phyloP scores from a whole-genome alignment of 2,113 vertebrate species.

The Psittacus erithacus region DNA sequence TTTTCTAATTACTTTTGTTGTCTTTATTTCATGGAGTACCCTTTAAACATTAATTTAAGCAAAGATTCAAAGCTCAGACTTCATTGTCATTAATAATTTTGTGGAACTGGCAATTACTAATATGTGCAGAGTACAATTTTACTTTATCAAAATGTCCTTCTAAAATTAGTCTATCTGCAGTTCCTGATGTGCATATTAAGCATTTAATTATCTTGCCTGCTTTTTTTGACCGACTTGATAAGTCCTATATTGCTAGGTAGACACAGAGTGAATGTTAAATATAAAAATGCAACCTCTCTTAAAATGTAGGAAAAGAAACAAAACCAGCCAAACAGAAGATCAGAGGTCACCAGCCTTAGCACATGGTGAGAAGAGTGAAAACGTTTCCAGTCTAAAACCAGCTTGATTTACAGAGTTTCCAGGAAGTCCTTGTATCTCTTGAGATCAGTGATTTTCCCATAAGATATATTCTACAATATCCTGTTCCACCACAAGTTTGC shows the following conservation, averaged over 20 bases:
- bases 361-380: background rate
- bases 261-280: slow-evolving; percentile 43
- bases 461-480: background rate
- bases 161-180: slow-evolving; percentile 74
- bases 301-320: background rate
- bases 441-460: background rate
- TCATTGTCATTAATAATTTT: slow-evolving; percentile 66
- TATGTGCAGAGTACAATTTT: slow-evolving; percentile 50
- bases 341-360: background rate
- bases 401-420: background rate
- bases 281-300: background rate
- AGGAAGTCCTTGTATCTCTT: background rate
- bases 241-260: slow-evolving; percentile 26
- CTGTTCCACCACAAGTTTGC: background rate
- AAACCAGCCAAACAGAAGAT: background rate
- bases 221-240: slow-evolving; percentile 52
- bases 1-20: slow-evolving; percentile 15
- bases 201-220: slow-evolving; percentile 71
- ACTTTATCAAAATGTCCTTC: slow-evolving; percentile 75
- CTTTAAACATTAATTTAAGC: slow-evolving; percentile 21
- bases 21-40: background rate
- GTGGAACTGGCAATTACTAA: slow-evolving; percentile 45
- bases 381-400: background rate
- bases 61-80: slow-evolving; percentile 50
- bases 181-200: slow-evolving; percentile 73